Evolutionary conservation across 2,797 vertebrate genomes (phyloP), one percentile per base, ranked within the genome.

Genomic region (Argyrosomus regius): DNA sequence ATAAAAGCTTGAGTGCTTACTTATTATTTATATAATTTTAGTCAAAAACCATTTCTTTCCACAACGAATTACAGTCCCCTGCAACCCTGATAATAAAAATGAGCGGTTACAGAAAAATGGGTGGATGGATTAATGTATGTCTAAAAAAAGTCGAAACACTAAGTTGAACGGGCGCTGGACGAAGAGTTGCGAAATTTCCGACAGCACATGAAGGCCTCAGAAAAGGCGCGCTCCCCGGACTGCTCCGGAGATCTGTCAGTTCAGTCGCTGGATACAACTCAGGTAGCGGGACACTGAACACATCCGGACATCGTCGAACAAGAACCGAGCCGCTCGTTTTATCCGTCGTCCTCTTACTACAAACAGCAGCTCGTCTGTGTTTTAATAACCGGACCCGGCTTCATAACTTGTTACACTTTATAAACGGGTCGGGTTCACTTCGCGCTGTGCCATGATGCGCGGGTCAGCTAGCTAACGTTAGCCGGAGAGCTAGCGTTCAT

Each of bases 391-490:
- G 0, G 0, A 2, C 8, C 43, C 4, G 8, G 13, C 4, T 31
- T 35, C 4, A 7, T 1, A 54, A 65, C 9, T 69, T 65, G 67
- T 39, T 65, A 1, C 13, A 20, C 5, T 48, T 53, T 63, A 11
- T 11, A 52, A 74, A 26, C 22, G 10, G 60, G 35, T 26, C 26
- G 16, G 58, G 7, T 77, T 83, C 46, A 65, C 28, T 53, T 61
- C 24, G 43, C 50, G 52, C 43, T 54, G 26, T 64, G 58, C 35
- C 59, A 28, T 45, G 71, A 88, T 89, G 85, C 77, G 7, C 58
- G 69, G 66, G 57, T 50, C 62, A 56, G 80, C 81, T 64, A 62
- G 86, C 82, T 84, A 77, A 39, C 75, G 87, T 80, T 89, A 88
- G 78, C 84, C 54, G 39, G 13, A 3, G 41, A 76, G 90, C 85